These are phyloP conservation scores for Brachionus asplanchnoidis DNA, from an alignment of 1,140 invertebrate species.

Conservation along the genomic window DNA sequence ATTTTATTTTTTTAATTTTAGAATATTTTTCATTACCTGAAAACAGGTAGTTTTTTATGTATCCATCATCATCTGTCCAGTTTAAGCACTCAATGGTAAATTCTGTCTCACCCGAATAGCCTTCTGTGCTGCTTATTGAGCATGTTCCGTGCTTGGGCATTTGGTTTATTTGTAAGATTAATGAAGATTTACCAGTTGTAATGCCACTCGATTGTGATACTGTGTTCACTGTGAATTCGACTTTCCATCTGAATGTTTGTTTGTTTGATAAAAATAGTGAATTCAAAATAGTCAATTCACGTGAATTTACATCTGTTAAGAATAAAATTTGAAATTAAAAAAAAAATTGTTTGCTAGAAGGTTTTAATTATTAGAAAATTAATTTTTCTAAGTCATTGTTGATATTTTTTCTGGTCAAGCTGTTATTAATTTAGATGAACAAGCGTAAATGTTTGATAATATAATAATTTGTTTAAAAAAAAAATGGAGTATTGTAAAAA, in stretches of 20 bases:
- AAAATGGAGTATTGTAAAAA: too few relatives aligned
- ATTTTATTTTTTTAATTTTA: not conserved
- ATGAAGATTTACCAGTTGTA: not conserved
- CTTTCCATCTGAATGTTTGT: not conserved
- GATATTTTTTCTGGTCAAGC: too few relatives aligned
- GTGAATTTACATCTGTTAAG: not conserved
- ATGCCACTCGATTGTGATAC: not conserved
- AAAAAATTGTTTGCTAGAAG: not conserved
- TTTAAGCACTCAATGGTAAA: not conserved
- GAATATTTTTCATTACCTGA: not conserved
- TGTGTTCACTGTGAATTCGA: not conserved
- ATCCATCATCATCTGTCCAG: not conserved
- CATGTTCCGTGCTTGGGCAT: not conserved
- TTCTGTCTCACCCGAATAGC: not conserved
- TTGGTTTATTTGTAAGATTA: not conserved
- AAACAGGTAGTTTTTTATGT: not conserved
- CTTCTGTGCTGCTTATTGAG: not conserved
- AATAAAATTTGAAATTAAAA: not conserved
- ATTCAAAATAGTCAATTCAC: slow-evolving; percentile 7
- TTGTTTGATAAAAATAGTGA: not conserved
- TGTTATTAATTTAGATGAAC: too few relatives aligned
- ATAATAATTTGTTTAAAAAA: too few relatives aligned
- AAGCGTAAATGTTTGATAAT: too few relatives aligned
- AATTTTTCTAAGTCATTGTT: too few relatives aligned
- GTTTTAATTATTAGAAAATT: too few relatives aligned